Percentiles rank a stretch among this genome's conserved stretches.
Evolutionary conservation across 1,140 invertebrate species (phyloP).

Genomic region (Pteromalus puparum): DNA sequence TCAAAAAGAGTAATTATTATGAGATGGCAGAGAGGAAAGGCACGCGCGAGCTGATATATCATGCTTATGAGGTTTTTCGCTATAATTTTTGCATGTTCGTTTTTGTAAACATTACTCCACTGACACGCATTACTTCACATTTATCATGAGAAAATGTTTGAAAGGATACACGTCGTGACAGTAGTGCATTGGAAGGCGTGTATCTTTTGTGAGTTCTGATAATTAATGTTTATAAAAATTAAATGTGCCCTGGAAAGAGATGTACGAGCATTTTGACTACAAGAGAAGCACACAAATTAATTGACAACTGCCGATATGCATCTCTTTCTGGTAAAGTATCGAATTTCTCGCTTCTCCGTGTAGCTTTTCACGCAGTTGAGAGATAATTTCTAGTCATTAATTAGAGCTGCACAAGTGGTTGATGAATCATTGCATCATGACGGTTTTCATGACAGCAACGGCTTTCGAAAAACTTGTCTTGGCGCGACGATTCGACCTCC

Average conservation of each 20-base stretch:
- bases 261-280: not conserved
- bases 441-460: not conserved
- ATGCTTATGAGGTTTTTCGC: constrained; percentile 71
- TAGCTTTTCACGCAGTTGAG: not conserved
- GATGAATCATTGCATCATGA: not conserved
- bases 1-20: constrained; percentile 12
- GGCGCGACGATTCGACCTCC: not conserved
- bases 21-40: constrained; percentile 61
- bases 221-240: constrained; percentile 42
- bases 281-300: no score
- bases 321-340: not conserved
- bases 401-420: not conserved
- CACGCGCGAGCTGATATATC: constrained; percentile 68
- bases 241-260: not conserved
- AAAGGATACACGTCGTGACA: constrained; percentile 8
- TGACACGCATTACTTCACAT: constrained; percentile 27
- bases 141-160: constrained; percentile 28
- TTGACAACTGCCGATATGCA: not conserved
- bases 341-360: not conserved
- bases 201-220: constrained; percentile 8
- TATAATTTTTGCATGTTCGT: constrained; percentile 65
- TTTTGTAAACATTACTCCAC: constrained; percentile 52
- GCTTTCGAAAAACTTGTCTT: not conserved
- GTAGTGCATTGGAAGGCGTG: not conserved
- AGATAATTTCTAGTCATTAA: not conserved